phyloP scores from a whole-genome alignment of 2,888 invertebrate species.

The Metacarcinus magister region DNA sequence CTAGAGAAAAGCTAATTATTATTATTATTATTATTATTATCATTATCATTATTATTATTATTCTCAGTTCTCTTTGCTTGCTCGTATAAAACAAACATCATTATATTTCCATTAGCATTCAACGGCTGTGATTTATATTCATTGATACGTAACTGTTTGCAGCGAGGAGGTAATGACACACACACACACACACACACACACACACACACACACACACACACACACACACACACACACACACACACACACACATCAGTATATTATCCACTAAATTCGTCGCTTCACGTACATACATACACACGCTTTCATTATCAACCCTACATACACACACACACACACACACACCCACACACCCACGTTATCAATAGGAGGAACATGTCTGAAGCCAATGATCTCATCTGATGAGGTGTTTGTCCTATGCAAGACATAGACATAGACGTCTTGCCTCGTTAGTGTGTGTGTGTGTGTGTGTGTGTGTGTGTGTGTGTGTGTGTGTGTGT shows the following conservation, averaged over 20 bases:
- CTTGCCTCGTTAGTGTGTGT: background rate
- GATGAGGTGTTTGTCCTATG: too few relatives aligned
- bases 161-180: background rate
- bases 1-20: background rate
- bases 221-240: conserved; percentile 52
- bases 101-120: background rate
- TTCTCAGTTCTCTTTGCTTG: too few relatives aligned
- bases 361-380: background rate
- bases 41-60: too few relatives aligned
- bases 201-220: conserved; percentile 8
- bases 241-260: conserved; percentile 5
- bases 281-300: conserved; percentile 45
- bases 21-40: too few relatives aligned
- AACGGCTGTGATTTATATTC: background rate
- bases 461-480: conserved; percentile 4
- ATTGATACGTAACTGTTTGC: background rate
- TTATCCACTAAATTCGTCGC: too few relatives aligned
- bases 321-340: conserved; percentile 54
- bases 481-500: too few relatives aligned
- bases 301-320: background rate
- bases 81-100: background rate
- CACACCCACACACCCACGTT: conserved; percentile 41
- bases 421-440: too few relatives aligned
- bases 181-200: conserved; percentile 39
- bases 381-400: too few relatives aligned